phyloP scores from a whole-genome alignment of 1,140 invertebrate species.

The Zelostemma sp. region DNA sequence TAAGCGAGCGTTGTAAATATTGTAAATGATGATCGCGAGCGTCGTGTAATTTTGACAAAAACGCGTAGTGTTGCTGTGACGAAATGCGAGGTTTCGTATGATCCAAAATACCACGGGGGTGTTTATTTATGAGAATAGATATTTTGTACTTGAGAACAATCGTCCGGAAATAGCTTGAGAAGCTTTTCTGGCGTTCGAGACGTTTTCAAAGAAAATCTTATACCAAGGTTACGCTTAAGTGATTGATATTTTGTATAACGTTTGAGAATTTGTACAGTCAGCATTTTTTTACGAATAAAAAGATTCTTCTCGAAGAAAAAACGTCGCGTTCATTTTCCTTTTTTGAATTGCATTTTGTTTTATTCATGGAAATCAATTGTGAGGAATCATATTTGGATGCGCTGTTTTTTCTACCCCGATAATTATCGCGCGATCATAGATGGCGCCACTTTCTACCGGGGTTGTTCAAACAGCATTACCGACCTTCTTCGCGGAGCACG shows the following conservation, averaged over 20 bases:
- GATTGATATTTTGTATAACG: conserved; percentile 1
- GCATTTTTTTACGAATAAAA: conserved; percentile 4
- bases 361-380: too few relatives aligned
- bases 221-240: neutral
- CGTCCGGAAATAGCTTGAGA: neutral
- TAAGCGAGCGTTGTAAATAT: conserved; percentile 8
- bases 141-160: neutral
- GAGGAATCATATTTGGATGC: too few relatives aligned
- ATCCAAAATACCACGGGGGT: neutral
- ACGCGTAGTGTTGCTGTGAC: neutral
- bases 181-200: neutral
- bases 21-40: conserved; percentile 3
- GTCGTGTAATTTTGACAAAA: neutral
- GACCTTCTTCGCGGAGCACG: too few relatives aligned
- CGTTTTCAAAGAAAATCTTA: too few relatives aligned
- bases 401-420: too few relatives aligned
- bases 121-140: neutral
- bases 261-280: conserved; percentile 3
- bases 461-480: too few relatives aligned
- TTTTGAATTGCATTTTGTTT: too few relatives aligned
- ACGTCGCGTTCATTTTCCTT: neutral
- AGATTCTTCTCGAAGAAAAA: neutral
- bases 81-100: neutral
- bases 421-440: too few relatives aligned
- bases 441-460: too few relatives aligned